A percentile compares a stretch with the other conserved stretches of the same genome.
Conservation (phyloP, 2,888 invertebrate genomes). For the Watsonalla binaria region DNA sequence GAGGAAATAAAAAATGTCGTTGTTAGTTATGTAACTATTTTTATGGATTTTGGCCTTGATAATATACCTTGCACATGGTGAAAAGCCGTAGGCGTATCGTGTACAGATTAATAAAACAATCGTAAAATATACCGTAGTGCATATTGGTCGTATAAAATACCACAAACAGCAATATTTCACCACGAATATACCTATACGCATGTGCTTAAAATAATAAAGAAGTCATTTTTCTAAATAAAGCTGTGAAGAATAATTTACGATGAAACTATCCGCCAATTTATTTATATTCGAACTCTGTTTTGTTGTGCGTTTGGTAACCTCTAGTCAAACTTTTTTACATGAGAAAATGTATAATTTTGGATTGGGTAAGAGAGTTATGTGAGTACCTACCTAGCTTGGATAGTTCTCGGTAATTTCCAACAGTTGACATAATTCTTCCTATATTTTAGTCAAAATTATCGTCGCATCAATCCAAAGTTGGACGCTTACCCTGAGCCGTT, state of each 20-base stretch:
- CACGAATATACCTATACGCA: slow-evolving; percentile 24
- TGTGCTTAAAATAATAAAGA: slow-evolving; percentile 30
- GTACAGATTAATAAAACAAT: slow-evolving; percentile 37
- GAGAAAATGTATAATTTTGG: slow-evolving; percentile 37
- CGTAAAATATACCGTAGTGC: slow-evolving; percentile 33
- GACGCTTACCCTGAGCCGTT: slow-evolving; percentile 36
- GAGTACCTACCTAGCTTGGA: slow-evolving; percentile 21
- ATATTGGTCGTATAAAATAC: slow-evolving; percentile 37
- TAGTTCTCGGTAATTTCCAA: too few relatives aligned
- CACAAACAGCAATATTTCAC: slow-evolving; percentile 36
- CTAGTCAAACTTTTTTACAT: slow-evolving; percentile 35
- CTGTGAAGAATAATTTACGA: slow-evolving; percentile 33
- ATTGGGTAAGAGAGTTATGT: slow-evolving; percentile 35
- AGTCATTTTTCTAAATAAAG: slow-evolving; percentile 24
- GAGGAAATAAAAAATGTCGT: slow-evolving; percentile 1
- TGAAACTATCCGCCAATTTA: slow-evolving; percentile 28
- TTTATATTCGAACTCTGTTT: slow-evolving; percentile 21
- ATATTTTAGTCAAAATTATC: slow-evolving; percentile 21
- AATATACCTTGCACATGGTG: slow-evolving; percentile 36
- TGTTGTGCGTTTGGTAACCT: slow-evolving; percentile 15
- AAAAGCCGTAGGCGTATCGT: slow-evolving; percentile 37
- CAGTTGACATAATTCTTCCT: background rate
- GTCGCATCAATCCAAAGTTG: slow-evolving; percentile 5
- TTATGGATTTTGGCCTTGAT: slow-evolving; percentile 18
- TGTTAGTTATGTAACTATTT: slow-evolving; percentile 16